Evolutionary conservation across 2,797 vertebrate genomes (phyloP).

Genomic region (Enteromius mattozi): DNA sequence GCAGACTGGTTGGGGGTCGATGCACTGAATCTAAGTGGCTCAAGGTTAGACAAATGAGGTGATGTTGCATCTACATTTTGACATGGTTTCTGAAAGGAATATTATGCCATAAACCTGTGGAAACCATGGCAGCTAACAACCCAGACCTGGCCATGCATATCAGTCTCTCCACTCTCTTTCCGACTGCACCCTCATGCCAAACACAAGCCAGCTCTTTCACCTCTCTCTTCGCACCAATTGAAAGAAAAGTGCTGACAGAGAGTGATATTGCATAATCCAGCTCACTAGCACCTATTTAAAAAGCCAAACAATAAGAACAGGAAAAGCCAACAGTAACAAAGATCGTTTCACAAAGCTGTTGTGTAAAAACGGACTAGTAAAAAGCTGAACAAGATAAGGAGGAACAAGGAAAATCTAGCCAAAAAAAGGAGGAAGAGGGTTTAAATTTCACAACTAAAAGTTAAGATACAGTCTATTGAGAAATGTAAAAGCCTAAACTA

Average conservation of each 20-base stretch:
- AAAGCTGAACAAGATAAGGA: neutral
- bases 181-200: neutral
- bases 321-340: slow-evolving; percentile 34
- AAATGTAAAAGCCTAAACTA: neutral
- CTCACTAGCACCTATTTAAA: slow-evolving; percentile 38
- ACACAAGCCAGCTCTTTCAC: slow-evolving; percentile 19
- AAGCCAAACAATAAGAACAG: slow-evolving; percentile 46
- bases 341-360: neutral
- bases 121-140: neutral
- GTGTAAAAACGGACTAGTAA: neutral
- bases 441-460: neutral
- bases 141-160: neutral
- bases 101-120: slow-evolving; percentile 18
- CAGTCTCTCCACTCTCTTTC: neutral
- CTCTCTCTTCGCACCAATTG: slow-evolving; percentile 20
- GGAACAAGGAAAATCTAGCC: slow-evolving; percentile 29
- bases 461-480: neutral
- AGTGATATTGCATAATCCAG: slow-evolving; percentile 71
- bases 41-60: slow-evolving; percentile 15
- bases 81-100: neutral
- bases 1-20: neutral
- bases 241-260: slow-evolving; percentile 71
- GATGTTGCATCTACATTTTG: slow-evolving; percentile 19
- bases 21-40: neutral
- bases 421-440: neutral